A percentile compares a stretch with the other conserved stretches of the same genome.
Conservation (phyloP, 1,140 invertebrate genomes). For the Musca domestica region DNA sequence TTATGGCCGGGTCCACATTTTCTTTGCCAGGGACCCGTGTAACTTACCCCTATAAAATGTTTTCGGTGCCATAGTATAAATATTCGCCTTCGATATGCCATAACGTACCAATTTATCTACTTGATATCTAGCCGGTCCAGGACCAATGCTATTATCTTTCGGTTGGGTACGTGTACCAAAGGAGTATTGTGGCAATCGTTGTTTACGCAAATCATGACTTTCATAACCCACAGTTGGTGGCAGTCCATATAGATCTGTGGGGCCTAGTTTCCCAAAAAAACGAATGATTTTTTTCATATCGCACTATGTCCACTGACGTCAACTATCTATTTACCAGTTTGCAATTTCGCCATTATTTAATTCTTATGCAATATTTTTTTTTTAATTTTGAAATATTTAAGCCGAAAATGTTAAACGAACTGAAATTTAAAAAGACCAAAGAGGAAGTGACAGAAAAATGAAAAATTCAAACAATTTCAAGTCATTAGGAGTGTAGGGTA, state of each 20-base stretch:
- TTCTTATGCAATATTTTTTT: not conserved
- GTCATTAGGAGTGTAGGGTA: too few species aligned
- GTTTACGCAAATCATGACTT: slow-evolving; percentile 59
- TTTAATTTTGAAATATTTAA: not conserved
- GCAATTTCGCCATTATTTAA: not conserved
- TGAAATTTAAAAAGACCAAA: too few species aligned
- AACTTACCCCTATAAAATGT: not conserved
- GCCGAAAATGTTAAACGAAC: too few species aligned
- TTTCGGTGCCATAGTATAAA: slow-evolving; percentile 1
- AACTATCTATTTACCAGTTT: not conserved
- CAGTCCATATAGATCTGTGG: slow-evolving; percentile 60
- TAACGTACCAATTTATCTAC: slow-evolving; percentile 41
- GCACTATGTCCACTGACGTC: too few species aligned
- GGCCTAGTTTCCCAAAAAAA: slow-evolving; percentile 54
- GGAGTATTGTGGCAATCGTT: slow-evolving; percentile 62
- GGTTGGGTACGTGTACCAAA: slow-evolving; percentile 54
- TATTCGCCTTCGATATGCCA: slow-evolving; percentile 26
- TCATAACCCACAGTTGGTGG: slow-evolving; percentile 61
- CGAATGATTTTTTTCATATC: too few species aligned
- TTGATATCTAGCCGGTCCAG: slow-evolving; percentile 46
- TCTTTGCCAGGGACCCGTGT: too few species aligned
- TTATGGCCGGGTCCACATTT: too few species aligned
- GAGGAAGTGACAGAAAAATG: too few species aligned
- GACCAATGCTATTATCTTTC: slow-evolving; percentile 30
- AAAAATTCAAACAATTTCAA: too few species aligned